These are phyloP conservation scores for Thera obeliscata DNA, from an alignment of 2,888 invertebrate genomes.

Conservation along the genomic window DNA sequence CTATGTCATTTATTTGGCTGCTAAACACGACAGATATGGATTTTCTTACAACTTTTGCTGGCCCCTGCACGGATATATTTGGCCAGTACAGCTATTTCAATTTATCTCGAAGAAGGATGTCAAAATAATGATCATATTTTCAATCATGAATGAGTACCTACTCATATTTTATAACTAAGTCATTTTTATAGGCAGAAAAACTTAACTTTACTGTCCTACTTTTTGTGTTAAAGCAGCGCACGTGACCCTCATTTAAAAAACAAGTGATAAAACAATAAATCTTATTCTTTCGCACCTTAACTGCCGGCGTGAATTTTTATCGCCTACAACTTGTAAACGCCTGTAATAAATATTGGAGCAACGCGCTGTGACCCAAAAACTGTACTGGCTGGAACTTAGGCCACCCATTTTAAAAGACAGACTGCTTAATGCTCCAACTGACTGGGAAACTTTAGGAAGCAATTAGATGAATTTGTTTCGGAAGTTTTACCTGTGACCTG, in stretches of 20 bases:
- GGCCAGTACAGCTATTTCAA: too few species aligned
- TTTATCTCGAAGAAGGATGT: too few species aligned
- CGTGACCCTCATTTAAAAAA: conserved; percentile 3
- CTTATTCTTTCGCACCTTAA: conserved; percentile 10
- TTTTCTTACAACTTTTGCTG: too few species aligned
- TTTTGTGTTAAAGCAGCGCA: neutral
- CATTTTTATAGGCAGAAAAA: neutral
- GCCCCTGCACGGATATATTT: too few species aligned
- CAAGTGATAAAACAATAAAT: conserved; percentile 14
- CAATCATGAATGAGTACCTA: too few species aligned
- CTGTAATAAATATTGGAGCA: conserved; percentile 33
- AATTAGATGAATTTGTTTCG: conserved; percentile 14
- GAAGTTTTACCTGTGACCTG: conserved; percentile 18
- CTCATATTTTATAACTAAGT: neutral
- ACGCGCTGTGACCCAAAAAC: conserved; percentile 17
- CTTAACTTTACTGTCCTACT: neutral
- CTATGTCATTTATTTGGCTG: too few species aligned
- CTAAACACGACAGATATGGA: too few species aligned
- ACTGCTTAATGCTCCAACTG: conserved; percentile 23
- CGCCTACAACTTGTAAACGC: conserved; percentile 30
- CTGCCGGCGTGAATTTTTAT: conserved; percentile 25
- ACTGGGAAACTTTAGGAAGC: conserved; percentile 15
- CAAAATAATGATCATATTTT: too few species aligned
- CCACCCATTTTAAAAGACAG: conserved; percentile 23
- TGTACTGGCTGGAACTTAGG: conserved; percentile 21